Percentiles rank a stretch among this genome's conserved stretches.
These are phyloP conservation scores for Nixonia krombeini DNA, from an alignment of 1,140 invertebrate genomes.

Conservation along the genomic window DNA sequence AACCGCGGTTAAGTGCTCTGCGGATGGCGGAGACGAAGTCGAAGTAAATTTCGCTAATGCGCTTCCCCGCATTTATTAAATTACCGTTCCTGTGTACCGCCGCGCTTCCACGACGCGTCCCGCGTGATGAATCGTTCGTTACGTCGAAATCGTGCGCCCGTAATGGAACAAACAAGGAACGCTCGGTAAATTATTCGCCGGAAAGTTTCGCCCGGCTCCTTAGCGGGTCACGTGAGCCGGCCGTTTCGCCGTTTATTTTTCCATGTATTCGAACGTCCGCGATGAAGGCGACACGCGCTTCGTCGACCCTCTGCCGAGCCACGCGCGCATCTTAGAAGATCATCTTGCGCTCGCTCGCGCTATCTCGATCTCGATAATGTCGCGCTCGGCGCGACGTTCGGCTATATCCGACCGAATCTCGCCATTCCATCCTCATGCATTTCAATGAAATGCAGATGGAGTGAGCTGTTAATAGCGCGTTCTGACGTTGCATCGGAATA, in stretches of 20 bases:
- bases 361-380: slow-evolving; percentile 27
- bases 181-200: slow-evolving; percentile 36
- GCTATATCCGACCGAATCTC: slow-evolving; percentile 45
- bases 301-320: too few species aligned
- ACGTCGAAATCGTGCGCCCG: slow-evolving; percentile 20
- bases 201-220: too few species aligned
- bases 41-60: slow-evolving; percentile 53
- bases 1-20: slow-evolving; percentile 54
- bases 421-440: slow-evolving; percentile 26
- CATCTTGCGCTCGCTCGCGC: slow-evolving; percentile 38
- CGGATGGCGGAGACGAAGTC: slow-evolving; percentile 34
- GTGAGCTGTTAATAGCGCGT: slow-evolving; percentile 46
- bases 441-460: slow-evolving; percentile 45
- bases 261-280: too few species aligned
- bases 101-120: slow-evolving; percentile 8
- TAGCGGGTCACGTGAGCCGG: too few species aligned
- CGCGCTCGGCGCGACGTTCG: slow-evolving; percentile 24
- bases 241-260: too few species aligned
- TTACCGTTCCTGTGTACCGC: slow-evolving; percentile 27
- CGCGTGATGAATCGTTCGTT: slow-evolving; percentile 44
- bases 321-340: slow-evolving; percentile 44
- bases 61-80: slow-evolving; percentile 45
- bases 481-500: slow-evolving; percentile 37
- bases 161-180: slow-evolving; percentile 48
- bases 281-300: too few species aligned